Conservation (phyloP, 2,888 invertebrate species). For the Tenthredo scrophulariae region DNA sequence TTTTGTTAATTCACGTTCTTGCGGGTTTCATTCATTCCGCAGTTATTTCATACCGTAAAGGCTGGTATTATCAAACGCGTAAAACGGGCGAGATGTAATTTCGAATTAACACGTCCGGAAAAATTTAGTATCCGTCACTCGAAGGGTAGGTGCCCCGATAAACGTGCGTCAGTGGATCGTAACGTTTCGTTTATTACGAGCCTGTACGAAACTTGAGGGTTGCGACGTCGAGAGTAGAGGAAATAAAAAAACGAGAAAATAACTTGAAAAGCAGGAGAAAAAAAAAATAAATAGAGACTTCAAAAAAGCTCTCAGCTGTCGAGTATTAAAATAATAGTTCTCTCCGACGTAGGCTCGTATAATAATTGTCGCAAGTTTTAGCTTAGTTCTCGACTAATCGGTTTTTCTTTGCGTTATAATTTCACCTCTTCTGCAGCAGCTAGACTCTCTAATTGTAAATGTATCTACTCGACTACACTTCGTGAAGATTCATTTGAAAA, state of each 20-base stretch:
- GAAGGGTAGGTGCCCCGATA: neutral
- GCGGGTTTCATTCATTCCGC: neutral
- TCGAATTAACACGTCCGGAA: slow-evolving; percentile 27
- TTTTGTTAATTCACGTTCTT: neutral
- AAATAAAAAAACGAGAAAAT: neutral
- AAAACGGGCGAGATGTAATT: slow-evolving; percentile 7
- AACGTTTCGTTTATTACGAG: slow-evolving; percentile 28
- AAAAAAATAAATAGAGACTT: no score
- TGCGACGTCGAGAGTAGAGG: neutral
- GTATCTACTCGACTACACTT: neutral
- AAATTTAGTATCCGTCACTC: slow-evolving; percentile 38
- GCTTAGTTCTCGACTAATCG: slow-evolving; percentile 10
- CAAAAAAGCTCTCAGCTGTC: neutral
- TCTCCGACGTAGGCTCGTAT: neutral
- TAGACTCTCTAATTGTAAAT: neutral
- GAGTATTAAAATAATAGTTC: neutral
- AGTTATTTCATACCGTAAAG: neutral
- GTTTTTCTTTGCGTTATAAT: neutral
- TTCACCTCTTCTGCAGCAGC: neutral
- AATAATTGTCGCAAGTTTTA: neutral
- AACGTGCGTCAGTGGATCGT: slow-evolving; percentile 11
- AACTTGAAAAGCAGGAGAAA: neutral
- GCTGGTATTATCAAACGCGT: neutral
- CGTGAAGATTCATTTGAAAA: neutral
- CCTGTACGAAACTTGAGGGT: neutral